Evolutionary conservation across 2,113 vertebrate genomes (phyloP).

Genomic region (Megaptera novaeangliae): DNA sequence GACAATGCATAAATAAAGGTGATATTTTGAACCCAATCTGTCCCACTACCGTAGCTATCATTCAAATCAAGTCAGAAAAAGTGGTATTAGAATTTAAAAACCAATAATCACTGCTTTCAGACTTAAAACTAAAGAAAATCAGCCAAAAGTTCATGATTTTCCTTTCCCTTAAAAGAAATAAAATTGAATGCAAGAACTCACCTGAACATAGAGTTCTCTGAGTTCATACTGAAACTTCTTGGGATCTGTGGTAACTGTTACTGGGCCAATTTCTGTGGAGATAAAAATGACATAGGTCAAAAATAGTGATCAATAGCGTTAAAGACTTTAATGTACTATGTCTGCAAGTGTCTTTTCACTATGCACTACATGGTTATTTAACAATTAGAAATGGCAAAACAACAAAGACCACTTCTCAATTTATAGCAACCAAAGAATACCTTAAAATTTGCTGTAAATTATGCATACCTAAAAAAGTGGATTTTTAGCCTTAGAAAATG

Average conservation of each 20-base stretch:
- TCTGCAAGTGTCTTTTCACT: not conserved
- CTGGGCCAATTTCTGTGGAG: constrained; percentile 94
- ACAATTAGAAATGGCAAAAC: not conserved
- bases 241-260: constrained; percentile 98
- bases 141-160: not conserved
- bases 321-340: not conserved
- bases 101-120: not conserved
- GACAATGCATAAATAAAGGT: not conserved
- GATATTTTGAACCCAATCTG: not conserved
- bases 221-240: constrained; percentile 98
- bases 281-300: not conserved
- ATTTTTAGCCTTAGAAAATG: not conserved
- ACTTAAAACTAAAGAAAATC: not conserved
- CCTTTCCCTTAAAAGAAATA: not conserved
- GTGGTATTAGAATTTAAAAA: not conserved
- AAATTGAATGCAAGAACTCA: constrained; percentile 72
- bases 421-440: not conserved
- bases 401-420: not conserved
- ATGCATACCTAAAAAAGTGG: not conserved
- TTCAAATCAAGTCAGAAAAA: not conserved
- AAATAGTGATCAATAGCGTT: not conserved
- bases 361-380: not conserved
- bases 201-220: constrained; percentile 98
- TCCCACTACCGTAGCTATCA: no score
- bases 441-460: not conserved